These are phyloP conservation scores for Corvus hawaiiensis DNA, from an alignment of 2,113 vertebrate genomes.

Conservation along the genomic window DNA sequence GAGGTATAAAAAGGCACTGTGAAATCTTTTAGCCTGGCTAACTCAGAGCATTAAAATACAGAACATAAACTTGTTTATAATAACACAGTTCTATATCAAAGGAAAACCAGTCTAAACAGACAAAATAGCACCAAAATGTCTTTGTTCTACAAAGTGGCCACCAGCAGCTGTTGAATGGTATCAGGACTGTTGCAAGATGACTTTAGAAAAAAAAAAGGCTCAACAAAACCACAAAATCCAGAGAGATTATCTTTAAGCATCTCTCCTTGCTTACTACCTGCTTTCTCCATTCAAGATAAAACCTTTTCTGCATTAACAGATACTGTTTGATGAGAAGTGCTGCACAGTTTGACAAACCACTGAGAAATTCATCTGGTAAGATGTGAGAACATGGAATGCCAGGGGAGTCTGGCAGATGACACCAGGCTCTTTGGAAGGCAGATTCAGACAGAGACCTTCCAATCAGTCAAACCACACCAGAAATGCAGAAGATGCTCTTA, in stretches of 20 bases:
- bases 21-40: neutral
- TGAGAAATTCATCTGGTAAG: neutral
- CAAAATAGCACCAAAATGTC: conserved; percentile 35
- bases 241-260: neutral
- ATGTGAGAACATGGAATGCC: neutral
- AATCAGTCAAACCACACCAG: neutral
- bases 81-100: neutral
- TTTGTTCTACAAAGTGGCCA: neutral
- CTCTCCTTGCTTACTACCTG: neutral
- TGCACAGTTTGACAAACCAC: neutral
- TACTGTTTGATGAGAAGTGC: neutral
- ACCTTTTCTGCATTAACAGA: neutral
- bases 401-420: neutral
- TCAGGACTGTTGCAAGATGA: neutral
- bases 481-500: neutral
- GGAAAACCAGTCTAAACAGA: neutral
- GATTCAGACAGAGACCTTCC: neutral
- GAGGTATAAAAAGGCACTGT: neutral
- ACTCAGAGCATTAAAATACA: neutral
- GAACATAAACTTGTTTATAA: neutral
- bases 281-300: neutral
- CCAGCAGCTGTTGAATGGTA: neutral
- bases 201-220: neutral
- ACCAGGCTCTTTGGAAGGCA: neutral
- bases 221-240: neutral